Percentiles rank a stretch among this genome's conserved stretches.
Evolutionary conservation across 2,797 vertebrate genomes (phyloP).

Genomic region (Carcharodon carcharias): DNA sequence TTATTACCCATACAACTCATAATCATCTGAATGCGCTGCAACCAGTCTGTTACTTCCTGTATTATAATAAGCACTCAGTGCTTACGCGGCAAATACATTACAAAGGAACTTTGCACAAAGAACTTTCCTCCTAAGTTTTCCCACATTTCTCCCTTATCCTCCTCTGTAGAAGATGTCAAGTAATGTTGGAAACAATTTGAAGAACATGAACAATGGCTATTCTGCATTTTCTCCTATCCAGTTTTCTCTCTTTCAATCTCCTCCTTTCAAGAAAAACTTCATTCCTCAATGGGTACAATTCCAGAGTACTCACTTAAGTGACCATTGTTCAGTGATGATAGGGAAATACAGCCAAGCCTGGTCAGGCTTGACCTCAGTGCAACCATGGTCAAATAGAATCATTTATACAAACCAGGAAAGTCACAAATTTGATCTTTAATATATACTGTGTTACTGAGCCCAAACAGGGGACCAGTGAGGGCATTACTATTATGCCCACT

Average conservation of each 20-base stretch:
- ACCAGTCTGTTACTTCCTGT: not conserved
- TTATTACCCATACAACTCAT: not conserved
- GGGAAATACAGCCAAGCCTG: not conserved
- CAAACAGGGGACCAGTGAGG: not conserved
- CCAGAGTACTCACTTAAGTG: not conserved
- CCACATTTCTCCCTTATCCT: not conserved
- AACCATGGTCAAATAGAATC: not conserved
- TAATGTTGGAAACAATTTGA: not conserved
- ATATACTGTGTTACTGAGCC: not conserved
- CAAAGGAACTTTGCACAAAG: not conserved
- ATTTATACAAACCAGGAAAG: not conserved
- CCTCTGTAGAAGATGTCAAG: not conserved
- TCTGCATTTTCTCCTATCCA: not conserved
- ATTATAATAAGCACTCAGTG: not conserved
- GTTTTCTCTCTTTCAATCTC: not conserved
- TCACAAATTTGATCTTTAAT: not conserved
- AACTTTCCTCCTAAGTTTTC: no score
- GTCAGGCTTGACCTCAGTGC: not conserved
- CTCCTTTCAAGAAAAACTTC: not conserved
- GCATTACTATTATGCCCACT: not conserved
- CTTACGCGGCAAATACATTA: not conserved
- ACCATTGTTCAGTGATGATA: not conserved
- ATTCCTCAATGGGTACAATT: not conserved
- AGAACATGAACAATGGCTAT: not conserved
- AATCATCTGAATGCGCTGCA: not conserved